phyloP scores from a whole-genome alignment of 2,113 vertebrate species.

The Cynoglossus semilaevis region DNA sequence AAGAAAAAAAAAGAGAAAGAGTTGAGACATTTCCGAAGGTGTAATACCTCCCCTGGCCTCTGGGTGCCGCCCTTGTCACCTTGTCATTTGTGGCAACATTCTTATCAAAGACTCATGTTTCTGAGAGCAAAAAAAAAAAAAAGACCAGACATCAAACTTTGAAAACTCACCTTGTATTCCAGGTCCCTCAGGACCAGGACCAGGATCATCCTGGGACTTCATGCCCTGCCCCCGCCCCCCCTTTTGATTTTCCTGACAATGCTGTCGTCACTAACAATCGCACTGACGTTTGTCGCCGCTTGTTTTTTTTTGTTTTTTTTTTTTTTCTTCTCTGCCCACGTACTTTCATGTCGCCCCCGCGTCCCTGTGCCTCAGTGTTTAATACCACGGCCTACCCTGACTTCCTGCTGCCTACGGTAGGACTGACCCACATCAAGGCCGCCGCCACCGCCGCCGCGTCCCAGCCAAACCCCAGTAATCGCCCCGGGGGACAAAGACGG shows the following conservation, averaged over 20 bases:
- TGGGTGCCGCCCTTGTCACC: too few species aligned
- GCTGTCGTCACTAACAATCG: slow-evolving; percentile 29
- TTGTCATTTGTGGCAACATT: too few species aligned
- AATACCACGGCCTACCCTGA: slow-evolving; percentile 71
- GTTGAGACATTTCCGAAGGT: too few species aligned
- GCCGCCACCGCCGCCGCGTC: slow-evolving; percentile 49
- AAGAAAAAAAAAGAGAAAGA: slow-evolving; percentile 47
- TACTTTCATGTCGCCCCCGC: slow-evolving; percentile 54
- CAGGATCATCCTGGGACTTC: too few species aligned
- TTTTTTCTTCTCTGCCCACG: slow-evolving; percentile 37
- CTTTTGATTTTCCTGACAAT: slow-evolving; percentile 57
- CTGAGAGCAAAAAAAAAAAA: too few species aligned
- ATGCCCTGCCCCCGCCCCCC: too few species aligned
- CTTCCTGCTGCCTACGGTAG: slow-evolving; percentile 48
- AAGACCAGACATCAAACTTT: too few species aligned
- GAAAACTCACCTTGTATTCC: too few species aligned
- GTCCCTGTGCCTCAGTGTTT: slow-evolving; percentile 54
- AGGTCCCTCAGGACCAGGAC: too few species aligned
- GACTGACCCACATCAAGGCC: slow-evolving; percentile 68
- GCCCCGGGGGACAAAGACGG: slow-evolving; percentile 53
- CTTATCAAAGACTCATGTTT: too few species aligned
- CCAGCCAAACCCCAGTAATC: slow-evolving; percentile 62
- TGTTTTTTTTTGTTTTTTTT: slow-evolving; percentile 29
- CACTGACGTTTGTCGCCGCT: slow-evolving; percentile 38
- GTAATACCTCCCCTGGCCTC: too few species aligned